Base-by-base conservation (phyloP, 2,113 vertebrate species). In the Oncorhynchus masou region DNA sequence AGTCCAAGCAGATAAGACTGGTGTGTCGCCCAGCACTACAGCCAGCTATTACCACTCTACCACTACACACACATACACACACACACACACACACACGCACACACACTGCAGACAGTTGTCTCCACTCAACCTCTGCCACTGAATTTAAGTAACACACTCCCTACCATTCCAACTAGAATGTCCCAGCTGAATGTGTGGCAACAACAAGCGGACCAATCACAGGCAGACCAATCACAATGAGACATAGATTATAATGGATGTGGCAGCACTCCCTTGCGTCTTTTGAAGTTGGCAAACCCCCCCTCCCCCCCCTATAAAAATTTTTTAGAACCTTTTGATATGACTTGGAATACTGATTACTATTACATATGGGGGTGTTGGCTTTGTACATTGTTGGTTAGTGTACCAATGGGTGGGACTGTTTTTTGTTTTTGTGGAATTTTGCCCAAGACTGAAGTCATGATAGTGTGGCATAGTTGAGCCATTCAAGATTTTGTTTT, bases 1-100 rank as follows among this genome's bases (percentile, higher is more conserved):
- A 76, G 83, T 77, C n/a, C 51, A 67, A 75, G 68, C 27, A 73
- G 77, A 86, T 82, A 82, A 84, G 16, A 54, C 12, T 73, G 71
- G 45, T 62, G 57, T 57, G 67, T 54, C 66, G 77, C 27, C 70
- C 59, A 81, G 65, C 73, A 49, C 19, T 69, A 68, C 51, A 13
- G 57, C 64, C 31, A 54, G 15, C 49, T 54, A 51, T 51, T 4
- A 54, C 49, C 49, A 54, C 49, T 54, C 15, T 51, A 3, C 49
- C 39, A 39, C 39, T 39, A 9, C 39, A 9, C 39, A 39, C 39
- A 16, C 49, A 51, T n/a, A 31, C 29, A 31, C 29, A 31, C 29
- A 31, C 29, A 5, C 31, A 31, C 31, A 31, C 31, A 1, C 5
- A 31, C 31, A 31, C 31, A 31, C 31, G 6, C 31, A 9, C 8